Conservation (phyloP, 2,888 invertebrate genomes). For the Augiades crinisus region DNA sequence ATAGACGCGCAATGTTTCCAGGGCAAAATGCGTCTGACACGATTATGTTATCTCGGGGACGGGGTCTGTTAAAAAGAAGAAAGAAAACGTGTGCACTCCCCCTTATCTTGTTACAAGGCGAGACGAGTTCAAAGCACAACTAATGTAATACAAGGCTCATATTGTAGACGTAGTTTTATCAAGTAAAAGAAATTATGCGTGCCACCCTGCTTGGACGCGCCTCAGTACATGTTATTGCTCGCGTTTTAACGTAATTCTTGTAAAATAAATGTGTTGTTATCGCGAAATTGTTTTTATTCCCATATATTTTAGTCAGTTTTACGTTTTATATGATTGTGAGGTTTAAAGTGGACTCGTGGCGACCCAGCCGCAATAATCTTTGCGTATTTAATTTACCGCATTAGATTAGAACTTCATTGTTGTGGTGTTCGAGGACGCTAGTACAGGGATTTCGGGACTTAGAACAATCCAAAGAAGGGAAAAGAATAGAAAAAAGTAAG, state of each 20-base stretch:
- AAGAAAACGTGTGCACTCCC: constrained; percentile 50
- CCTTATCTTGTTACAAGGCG: constrained; percentile 38
- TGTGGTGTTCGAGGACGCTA: no score
- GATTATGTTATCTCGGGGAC: constrained; percentile 38
- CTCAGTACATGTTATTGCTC: constrained; percentile 14
- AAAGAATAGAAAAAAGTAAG: no score
- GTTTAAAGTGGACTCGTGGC: no score
- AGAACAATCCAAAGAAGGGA: no score
- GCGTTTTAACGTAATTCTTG: constrained; percentile 21
- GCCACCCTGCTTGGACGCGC: constrained; percentile 34
- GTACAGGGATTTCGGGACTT: no score
- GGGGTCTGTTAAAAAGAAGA: constrained; percentile 33
- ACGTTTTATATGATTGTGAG: not conserved
- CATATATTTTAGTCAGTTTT: constrained; percentile 4
- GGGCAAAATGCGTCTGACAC: constrained; percentile 34
- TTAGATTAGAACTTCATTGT: no score
- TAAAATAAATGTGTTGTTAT: constrained; percentile 10
- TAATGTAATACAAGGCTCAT: constrained; percentile 46
- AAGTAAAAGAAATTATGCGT: constrained; percentile 45
- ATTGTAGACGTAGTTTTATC: constrained; percentile 44
- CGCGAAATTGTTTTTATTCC: not conserved
- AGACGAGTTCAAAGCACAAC: constrained; percentile 40
- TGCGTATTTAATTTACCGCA: no score
- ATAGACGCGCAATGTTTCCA: constrained; percentile 30
- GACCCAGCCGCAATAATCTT: no score